These are phyloP conservation scores for Agapornis roseicollis DNA, from an alignment of 2,113 vertebrate genomes.

Conservation along the genomic window DNA sequence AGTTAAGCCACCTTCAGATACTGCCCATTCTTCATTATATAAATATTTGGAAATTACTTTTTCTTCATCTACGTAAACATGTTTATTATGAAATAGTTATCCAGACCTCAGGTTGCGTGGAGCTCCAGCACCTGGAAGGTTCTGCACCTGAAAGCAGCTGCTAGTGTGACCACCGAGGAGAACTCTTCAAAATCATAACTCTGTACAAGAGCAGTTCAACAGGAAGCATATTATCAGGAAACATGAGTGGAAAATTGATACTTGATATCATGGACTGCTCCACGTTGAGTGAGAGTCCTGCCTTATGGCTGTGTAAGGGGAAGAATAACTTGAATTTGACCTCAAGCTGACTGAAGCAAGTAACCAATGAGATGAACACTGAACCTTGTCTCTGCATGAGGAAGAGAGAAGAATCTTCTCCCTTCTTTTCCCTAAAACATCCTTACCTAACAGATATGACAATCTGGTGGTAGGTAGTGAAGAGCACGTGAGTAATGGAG, in stretches of 20 bases:
- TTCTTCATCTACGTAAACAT: not conserved
- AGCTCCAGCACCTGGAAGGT: not conserved
- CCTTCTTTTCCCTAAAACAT: not conserved
- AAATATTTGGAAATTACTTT: not conserved
- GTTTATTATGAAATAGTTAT: not conserved
- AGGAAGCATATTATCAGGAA: not conserved
- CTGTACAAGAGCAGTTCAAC: not conserved
- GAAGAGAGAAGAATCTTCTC: not conserved
- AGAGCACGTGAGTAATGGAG: not conserved
- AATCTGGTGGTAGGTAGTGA: not conserved
- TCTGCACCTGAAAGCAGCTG: not conserved
- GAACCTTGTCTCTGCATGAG: not conserved
- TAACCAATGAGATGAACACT: not conserved
- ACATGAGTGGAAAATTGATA: not conserved
- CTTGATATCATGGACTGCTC: not conserved
- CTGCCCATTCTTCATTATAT: not conserved
- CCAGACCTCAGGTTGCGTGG: not conserved
- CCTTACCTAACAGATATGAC: accelerated
- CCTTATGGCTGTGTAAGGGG: not conserved
- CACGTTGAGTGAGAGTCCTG: not conserved
- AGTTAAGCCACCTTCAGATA: not conserved
- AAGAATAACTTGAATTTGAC: not conserved
- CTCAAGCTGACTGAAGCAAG: not conserved
- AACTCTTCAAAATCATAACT: not conserved
- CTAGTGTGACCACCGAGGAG: not conserved